Evolutionary conservation across 2,888 invertebrate genomes (phyloP), one percentile per base, ranked within the genome.

Genomic region (Cephus pygmeus): DNA sequence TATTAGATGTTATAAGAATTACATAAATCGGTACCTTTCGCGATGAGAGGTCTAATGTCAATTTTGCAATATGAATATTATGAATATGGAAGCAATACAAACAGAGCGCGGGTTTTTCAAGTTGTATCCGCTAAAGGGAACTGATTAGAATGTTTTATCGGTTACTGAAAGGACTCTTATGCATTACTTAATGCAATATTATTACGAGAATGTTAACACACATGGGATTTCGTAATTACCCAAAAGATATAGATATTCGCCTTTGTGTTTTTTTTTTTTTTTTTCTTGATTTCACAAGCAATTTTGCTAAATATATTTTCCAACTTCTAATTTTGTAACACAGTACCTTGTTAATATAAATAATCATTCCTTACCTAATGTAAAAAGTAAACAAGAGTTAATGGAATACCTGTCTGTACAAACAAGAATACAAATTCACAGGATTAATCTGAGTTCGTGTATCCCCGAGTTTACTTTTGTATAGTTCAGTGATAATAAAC

Each of bases 401-500:
- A 56, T 23, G 56, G 56, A 56, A 56, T 56, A 56, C 56, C 56
- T 56, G 9, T 56, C 2, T 56, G 56, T 56, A 56, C 56, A 56
- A 56, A 56, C 23, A 56, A 56, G 56, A 56, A 56, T 56, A 56
- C 23, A 56, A 56, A 56, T 23, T 56, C 56, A 56, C 56, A 56
- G 23, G 23, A 56, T 56, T 23, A 23, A 56, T 9, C 23, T 56
- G 56, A 56, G 23, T 56, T 56, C 9, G 23, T 56, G 56, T 56
- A 56, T 23, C 56, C 9, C 23, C 56, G 76, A 80, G 75, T 75
- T 78, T 78, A 82, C 23, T 80, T 83, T 85, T 73, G 73, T 73
- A 73, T 30, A 30, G 77, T 73, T 80, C 73, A 77, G 35, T 73
- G 73, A 75, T 78, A 84, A 85, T 81, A 84, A 84, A 85, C 82